Conservation (phyloP, 2,888 invertebrate genomes). For the Nomada fabriciana region DNA sequence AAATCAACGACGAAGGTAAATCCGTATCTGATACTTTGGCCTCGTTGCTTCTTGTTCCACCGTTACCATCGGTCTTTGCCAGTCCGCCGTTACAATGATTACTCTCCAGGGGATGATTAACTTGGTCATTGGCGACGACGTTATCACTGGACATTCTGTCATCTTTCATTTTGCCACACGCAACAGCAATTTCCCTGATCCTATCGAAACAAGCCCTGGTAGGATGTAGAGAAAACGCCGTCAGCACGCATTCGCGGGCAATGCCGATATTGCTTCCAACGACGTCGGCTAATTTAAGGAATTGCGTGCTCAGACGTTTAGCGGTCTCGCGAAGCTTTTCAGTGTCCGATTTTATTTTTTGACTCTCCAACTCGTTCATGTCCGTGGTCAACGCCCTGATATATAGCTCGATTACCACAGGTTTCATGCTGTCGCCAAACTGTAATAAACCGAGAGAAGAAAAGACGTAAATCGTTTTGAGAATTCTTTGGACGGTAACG, state of each 20-base stretch:
- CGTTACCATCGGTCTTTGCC: neutral
- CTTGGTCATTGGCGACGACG: constrained; percentile 27
- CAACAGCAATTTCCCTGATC: constrained; percentile 86
- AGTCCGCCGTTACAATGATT: constrained; percentile 19
- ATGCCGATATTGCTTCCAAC: constrained; percentile 86
- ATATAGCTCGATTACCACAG: constrained; percentile 90
- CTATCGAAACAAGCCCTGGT: constrained; percentile 87
- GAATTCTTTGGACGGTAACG: too few relatives aligned
- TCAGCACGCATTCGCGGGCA: constrained; percentile 89
- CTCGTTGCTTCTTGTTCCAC: constrained; percentile 8
- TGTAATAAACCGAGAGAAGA: constrained; percentile 78
- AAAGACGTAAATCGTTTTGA: neutral
- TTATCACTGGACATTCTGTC: constrained; percentile 63
- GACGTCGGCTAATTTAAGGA: constrained; percentile 88
- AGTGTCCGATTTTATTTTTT: constrained; percentile 86
- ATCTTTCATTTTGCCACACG: constrained; percentile 85
- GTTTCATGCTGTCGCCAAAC: constrained; percentile 86
- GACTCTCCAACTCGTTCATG: constrained; percentile 90
- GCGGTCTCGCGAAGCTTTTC: constrained; percentile 86
- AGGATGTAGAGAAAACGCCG: constrained; percentile 91
- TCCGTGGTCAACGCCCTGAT: constrained; percentile 91
- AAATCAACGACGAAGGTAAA: constrained; percentile 29
- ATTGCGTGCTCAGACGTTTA: constrained; percentile 86
- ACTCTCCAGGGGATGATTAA: constrained; percentile 28
- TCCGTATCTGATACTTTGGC: constrained; percentile 22